These are phyloP conservation scores for Pangasius larnaudii DNA, from an alignment of 2,797 vertebrate genomes.

Conservation along the genomic window DNA sequence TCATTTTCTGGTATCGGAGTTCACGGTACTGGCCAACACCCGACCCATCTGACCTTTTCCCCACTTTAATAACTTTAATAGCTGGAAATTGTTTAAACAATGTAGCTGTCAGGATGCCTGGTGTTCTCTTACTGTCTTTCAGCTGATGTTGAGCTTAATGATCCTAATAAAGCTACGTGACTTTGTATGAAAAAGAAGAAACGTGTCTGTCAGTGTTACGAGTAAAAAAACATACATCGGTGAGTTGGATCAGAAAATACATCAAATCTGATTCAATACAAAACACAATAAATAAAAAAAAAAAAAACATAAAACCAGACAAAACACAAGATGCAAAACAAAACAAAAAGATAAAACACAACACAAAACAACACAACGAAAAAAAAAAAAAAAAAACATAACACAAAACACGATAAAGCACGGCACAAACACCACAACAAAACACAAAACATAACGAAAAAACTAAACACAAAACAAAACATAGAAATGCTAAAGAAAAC, in stretches of 20 bases:
- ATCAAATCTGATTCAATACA: background rate
- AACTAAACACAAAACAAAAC: background rate
- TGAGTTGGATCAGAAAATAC: background rate
- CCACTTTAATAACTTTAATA: background rate
- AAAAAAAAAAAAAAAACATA: too few relatives aligned
- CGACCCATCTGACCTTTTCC: background rate
- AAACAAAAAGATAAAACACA: background rate
- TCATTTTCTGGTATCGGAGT: background rate
- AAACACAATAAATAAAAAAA: background rate
- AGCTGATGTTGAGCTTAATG: background rate
- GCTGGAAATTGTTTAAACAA: background rate
- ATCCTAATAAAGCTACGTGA: background rate
- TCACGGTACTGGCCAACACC: background rate
- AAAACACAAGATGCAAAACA: too few relatives aligned
- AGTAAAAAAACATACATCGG: background rate
- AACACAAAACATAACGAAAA: background rate
- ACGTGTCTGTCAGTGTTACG: too few relatives aligned
- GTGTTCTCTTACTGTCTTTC: background rate
- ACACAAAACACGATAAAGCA: background rate
- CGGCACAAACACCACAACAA: background rate
- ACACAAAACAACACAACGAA: background rate
- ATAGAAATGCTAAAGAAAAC: background rate
- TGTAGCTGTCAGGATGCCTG: background rate
- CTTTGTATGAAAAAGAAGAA: background rate
- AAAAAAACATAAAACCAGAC: background rate